Evolutionary conservation across 2,113 vertebrate genomes (phyloP).

Genomic region (Tenrec ecaudatus): DNA sequence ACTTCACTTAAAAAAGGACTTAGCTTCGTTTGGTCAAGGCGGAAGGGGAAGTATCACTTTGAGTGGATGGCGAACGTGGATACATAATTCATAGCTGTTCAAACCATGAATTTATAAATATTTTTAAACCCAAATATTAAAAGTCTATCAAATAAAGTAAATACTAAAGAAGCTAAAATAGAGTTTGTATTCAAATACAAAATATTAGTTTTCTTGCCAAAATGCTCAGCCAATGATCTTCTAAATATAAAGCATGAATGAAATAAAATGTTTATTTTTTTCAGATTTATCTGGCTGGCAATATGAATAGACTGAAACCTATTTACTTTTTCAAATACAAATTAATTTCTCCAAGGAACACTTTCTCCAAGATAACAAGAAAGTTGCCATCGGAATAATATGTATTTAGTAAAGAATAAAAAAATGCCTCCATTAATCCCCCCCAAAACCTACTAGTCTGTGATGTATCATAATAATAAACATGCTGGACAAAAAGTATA

Average conservation of each 20-base stretch:
- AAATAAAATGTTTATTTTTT: background rate
- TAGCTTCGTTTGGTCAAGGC: constrained; percentile 4
- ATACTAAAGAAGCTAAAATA: background rate
- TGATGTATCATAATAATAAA: fast-evolving
- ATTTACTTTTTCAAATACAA: background rate
- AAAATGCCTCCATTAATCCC: background rate
- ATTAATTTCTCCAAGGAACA: background rate
- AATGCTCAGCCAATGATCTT: background rate
- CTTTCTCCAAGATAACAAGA: background rate
- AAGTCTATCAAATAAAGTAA: background rate
- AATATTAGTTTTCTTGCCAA: background rate
- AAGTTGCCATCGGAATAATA: no score
- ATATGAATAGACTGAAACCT: background rate
- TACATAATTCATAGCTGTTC: background rate
- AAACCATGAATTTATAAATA: background rate
- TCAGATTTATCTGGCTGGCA: fast-evolving
- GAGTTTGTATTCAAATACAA: background rate
- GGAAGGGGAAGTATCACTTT: background rate
- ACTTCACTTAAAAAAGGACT: constrained; percentile 32
- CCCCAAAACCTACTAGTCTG: background rate
- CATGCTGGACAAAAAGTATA: no score
- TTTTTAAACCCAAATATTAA: background rate
- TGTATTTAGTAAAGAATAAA: background rate
- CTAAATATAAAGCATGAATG: background rate
- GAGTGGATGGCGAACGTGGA: background rate